Base-by-base conservation (phyloP, 64 coral and sea anemone genomes). In the Stichodactyla helianthus region DNA sequence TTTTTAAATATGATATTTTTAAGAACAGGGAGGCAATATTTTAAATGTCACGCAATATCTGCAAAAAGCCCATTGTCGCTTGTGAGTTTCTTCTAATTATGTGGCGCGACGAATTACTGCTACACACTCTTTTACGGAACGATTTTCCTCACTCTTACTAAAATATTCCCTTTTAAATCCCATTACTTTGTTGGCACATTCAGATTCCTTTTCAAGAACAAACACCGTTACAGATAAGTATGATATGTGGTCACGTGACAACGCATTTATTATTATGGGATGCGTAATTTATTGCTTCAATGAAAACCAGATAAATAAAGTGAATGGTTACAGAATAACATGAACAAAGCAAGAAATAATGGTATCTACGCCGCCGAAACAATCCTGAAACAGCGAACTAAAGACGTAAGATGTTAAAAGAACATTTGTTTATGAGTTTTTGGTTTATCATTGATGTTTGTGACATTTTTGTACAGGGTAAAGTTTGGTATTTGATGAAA, bases 331-430 rank as follows among this genome's bases (percentile, higher is more conserved):
- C 7, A 54, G 15, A 10, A 52, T 19, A 83, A 54, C 64, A 94
- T 94, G 93, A 89, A 94, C 74, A 89, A 82, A 61, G 79, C 54
- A 50, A 86, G 82, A 87, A 86, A 89, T 52, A 90, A 86, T 54
- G 93, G 93, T 5, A 94, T 94, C 44, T 94, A 94, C 20, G 93
- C 93, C 51, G 93, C 93, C 54, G 93, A 94, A 77, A 94, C 88
- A 65, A 94, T 94, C 60, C 51, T 94, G 54, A 94, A 94, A 67
- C 84, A 89, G 18, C 89, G 93, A 82, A 59, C 83, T 58, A 65
- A 87, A 76, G 93, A 94, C 77, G 93, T 94, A 84, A 50, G 79
- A 27, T 10, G n/a, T 70, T 2, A 50, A n/a, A 67, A 0, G 35
- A 83, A 82, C 22, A 59, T 59, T 8, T 64, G 64, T 61, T 50